Evolutionary conservation across 2,888 invertebrate genomes (phyloP).

Genomic region (Eurois occulta): DNA sequence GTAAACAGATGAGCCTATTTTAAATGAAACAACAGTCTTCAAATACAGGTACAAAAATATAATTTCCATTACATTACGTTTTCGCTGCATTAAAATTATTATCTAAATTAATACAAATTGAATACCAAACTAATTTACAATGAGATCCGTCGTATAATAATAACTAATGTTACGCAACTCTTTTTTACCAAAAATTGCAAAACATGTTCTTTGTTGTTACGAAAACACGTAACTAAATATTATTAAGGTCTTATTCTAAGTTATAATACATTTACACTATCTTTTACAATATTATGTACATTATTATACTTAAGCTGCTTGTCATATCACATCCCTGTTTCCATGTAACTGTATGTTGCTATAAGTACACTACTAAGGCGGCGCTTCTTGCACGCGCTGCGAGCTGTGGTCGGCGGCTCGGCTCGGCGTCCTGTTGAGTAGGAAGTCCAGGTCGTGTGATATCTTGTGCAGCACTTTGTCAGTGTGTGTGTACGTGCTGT

Average conservation of each 20-base stretch:
- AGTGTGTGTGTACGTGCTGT: conserved; percentile 81
- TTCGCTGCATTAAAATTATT: background rate
- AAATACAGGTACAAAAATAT: conserved; percentile 41
- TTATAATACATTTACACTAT: background rate
- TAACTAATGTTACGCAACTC: background rate
- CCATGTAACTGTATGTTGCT: conserved; percentile 73
- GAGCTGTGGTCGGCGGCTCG: conserved; percentile 66
- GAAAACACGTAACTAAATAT: conserved; percentile 7
- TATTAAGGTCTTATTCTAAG: background rate
- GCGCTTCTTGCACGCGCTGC: conserved; percentile 84
- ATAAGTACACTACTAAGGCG: conserved; percentile 80
- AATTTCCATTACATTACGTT: conserved; percentile 10
- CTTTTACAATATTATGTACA: conserved; percentile 37
- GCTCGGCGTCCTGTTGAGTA: conserved; percentile 92
- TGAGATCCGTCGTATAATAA: background rate
- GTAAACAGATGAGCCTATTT: background rate
- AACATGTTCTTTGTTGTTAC: conserved; percentile 11
- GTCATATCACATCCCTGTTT: conserved; percentile 83
- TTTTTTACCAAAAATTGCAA: background rate
- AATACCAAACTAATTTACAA: background rate
- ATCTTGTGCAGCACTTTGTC: conserved; percentile 95
- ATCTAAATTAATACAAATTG: background rate
- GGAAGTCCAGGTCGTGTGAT: conserved; percentile 95
- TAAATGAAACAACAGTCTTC: conserved; percentile 23
- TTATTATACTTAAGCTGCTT: conserved; percentile 56